Evolutionary conservation across 2,888 invertebrate genomes (phyloP).

Genomic region (Marasmarcha lunaedactyla): DNA sequence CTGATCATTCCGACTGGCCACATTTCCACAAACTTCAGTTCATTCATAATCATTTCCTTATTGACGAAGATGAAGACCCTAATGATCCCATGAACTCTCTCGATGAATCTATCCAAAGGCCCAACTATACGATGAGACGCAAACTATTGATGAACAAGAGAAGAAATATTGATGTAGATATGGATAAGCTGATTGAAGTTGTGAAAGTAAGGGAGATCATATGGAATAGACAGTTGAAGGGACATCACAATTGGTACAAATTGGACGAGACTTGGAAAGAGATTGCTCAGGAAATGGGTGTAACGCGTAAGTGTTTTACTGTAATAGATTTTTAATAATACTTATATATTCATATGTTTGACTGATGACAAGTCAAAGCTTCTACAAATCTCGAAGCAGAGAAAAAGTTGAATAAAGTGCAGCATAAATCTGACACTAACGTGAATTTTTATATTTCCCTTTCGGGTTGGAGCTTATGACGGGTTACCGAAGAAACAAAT

Average conservation of each 20-base stretch:
- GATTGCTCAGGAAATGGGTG: conserved; percentile 49
- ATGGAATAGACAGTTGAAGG: conserved; percentile 57
- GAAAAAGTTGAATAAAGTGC: too few relatives aligned
- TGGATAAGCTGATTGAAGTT: conserved; percentile 51
- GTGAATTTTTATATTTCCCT: too few relatives aligned
- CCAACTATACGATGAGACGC: conserved; percentile 58
- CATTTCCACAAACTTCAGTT: conserved; percentile 53
- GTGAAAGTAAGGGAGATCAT: conserved; percentile 48
- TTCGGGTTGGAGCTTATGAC: too few relatives aligned
- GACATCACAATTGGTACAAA: conserved; percentile 63
- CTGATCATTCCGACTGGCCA: conserved; percentile 52
- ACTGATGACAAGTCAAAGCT: too few relatives aligned
- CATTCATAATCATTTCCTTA: conserved; percentile 53
- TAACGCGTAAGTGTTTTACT: conserved; percentile 42
- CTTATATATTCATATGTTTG: not conserved
- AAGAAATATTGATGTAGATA: conserved; percentile 51
- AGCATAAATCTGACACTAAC: too few relatives aligned
- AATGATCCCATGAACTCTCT: conserved; percentile 46
- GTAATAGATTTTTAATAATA: conserved; percentile 5
- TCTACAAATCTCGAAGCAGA: too few relatives aligned
- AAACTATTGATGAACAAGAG: conserved; percentile 54
- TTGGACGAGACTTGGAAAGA: conserved; percentile 61
- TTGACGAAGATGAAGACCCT: conserved; percentile 50
- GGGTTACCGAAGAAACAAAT: too few relatives aligned
- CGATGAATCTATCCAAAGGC: conserved; percentile 52